Percentiles rank a stretch among this genome's conserved stretches.
These are phyloP conservation scores for Anolis sagrei DNA, from an alignment of 2,113 vertebrate genomes.

Conservation along the genomic window DNA sequence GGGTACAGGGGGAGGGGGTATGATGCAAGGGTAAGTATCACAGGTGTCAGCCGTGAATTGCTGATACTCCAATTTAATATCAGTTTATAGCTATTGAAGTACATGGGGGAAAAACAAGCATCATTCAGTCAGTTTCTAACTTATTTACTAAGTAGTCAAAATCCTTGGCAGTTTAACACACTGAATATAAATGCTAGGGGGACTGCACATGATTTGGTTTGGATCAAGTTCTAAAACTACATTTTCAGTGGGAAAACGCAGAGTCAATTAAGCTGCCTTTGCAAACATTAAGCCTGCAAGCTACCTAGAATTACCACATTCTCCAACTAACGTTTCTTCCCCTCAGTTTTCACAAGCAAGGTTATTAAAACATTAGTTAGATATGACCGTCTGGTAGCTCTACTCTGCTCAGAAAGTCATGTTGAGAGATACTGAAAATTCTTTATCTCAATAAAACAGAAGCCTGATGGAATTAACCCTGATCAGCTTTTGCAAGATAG, in stretches of 20 bases:
- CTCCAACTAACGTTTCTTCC: neutral
- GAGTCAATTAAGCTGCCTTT: neutral
- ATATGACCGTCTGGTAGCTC: neutral
- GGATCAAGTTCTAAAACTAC: neutral
- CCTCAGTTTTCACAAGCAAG: neutral
- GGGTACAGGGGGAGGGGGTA: too few species aligned
- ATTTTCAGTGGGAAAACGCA: neutral
- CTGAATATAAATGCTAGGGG: neutral
- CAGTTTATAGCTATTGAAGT: too few species aligned
- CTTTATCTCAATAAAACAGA: slow-evolving; percentile 34
- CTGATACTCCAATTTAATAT: neutral
- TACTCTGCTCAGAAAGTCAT: neutral
- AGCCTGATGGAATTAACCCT: neutral
- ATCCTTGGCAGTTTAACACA: neutral
- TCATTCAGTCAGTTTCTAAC: neutral
- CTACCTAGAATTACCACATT: neutral
- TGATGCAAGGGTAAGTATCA: too few species aligned
- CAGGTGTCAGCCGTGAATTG: too few species aligned
- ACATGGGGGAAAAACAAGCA: neutral
- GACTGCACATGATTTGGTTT: neutral
- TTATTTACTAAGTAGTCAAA: neutral
- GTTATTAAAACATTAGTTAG: neutral
- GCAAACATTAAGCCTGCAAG: neutral
- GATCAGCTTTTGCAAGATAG: slow-evolving; percentile 10
- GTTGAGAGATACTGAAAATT: slow-evolving; percentile 1